phyloP scores from a whole-genome alignment of 2,888 invertebrate species.

The Leptopilina drosophilae region DNA sequence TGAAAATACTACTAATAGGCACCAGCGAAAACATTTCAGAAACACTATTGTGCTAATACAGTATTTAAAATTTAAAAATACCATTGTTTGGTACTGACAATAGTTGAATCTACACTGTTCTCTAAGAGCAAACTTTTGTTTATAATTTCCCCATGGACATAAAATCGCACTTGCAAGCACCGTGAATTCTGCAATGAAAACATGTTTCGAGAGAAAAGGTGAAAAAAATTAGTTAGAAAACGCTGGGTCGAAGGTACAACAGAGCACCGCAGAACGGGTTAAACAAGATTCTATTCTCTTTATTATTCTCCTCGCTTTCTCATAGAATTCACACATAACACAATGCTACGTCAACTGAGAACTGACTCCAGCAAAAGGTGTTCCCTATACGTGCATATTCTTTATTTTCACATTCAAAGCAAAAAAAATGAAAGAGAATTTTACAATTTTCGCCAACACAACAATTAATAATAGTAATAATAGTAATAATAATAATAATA shows the following conservation, averaged over 20 bases:
- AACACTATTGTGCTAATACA: too few species aligned
- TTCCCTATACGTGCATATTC: not conserved
- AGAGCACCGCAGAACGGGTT: constrained; percentile 31
- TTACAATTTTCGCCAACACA: too few species aligned
- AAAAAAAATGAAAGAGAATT: too few species aligned
- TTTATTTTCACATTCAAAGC: not conserved
- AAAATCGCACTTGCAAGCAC: constrained; percentile 15
- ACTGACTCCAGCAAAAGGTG: not conserved
- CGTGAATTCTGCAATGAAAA: constrained; percentile 18
- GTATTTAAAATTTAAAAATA: too few species aligned
- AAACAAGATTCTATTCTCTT: constrained; percentile 39
- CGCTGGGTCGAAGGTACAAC: constrained; percentile 30
- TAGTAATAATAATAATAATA: too few species aligned
- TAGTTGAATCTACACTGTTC: too few species aligned
- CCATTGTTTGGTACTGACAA: too few species aligned
- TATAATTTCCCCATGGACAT: not conserved
- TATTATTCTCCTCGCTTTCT: constrained; percentile 38
- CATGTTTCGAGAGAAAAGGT: not conserved
- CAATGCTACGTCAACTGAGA: constrained; percentile 9
- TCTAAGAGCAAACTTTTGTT: too few species aligned
- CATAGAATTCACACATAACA: constrained; percentile 15
- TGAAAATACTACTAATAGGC: too few species aligned
- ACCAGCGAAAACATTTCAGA: too few species aligned
- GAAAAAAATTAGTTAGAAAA: constrained; percentile 32
- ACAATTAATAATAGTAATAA: too few species aligned